Conservation (phyloP, 2,113 vertebrate genomes). For the Motacilla alba region DNA sequence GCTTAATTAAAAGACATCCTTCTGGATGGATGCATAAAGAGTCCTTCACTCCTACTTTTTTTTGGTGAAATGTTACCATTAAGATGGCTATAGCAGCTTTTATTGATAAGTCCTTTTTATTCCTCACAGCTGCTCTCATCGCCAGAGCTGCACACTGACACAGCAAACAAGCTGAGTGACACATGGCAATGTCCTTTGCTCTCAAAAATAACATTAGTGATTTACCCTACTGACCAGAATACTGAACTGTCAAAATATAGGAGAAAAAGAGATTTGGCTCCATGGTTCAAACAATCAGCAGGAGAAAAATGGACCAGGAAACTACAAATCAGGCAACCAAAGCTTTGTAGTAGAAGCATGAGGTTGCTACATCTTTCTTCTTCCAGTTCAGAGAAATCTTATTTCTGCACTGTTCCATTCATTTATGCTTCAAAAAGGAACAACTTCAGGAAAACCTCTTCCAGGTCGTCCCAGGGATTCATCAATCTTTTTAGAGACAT, state of each 20-base stretch:
- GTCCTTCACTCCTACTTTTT: not conserved
- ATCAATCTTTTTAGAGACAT: not conserved
- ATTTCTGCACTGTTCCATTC: not conserved
- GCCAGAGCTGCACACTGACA: not conserved
- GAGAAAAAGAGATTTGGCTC: not conserved
- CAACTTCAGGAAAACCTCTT: not conserved
- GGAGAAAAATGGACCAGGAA: not conserved
- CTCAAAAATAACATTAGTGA: not conserved
- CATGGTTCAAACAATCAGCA: not conserved
- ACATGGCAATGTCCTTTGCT: not conserved
- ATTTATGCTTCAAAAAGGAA: not conserved
- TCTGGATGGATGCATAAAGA: not conserved
- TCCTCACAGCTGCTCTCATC: not conserved
- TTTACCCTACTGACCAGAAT: not conserved
- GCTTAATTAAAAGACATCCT: not conserved
- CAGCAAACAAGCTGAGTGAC: not conserved
- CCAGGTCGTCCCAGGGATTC: not conserved
- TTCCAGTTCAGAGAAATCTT: not conserved
- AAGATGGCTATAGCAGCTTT: not conserved
- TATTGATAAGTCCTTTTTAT: not conserved
- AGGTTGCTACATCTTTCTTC: not conserved
- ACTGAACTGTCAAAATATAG: not conserved
- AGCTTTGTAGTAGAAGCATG: not conserved
- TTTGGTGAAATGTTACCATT: not conserved
- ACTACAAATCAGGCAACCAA: not conserved